Evolutionary conservation across 2,113 vertebrate genomes (phyloP), one percentile per base, ranked within the genome.

Genomic region (Anseranas semipalmata): DNA sequence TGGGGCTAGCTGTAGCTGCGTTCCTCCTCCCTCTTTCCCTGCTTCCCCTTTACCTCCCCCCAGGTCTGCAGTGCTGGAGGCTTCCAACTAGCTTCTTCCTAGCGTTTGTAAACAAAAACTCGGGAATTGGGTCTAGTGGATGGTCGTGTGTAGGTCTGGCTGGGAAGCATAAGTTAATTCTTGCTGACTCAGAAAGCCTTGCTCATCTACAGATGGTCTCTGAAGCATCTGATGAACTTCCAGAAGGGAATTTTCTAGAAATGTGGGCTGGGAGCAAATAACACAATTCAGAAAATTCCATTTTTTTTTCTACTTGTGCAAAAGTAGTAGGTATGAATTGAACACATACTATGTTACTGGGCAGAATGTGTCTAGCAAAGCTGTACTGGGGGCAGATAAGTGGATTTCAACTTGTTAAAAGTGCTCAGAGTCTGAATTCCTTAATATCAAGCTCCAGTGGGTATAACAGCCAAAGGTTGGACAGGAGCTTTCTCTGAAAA

Each of bases 291-390:
- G 84, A 88, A 71, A 62, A n/a, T 67, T 56, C 15, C 39, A 5
- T 0, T 0, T 0, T 27, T 25, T 77, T 56, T 25, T 46, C 10
- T 62, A 39, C 39, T 33, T 30, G 21, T 74, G 50, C 21, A 37
- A 2, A 56, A 81, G 41, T 30, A 50, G 2, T 41, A 56, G 37
- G 6, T 85, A 0, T 9, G 70, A 41, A 27, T 17, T 73, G 79
- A 53, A 25, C 28, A 43, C 10, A 3, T 20, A 9, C 17, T 15
- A 20, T 43, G 32, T 58, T 16, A 33, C 22, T 52, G 71, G 56
- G 77, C 71, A 35, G 37, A n/a, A 32, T 6, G 15, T 41, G 55
- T 43, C 41, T 48, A 20, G 50, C 78, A 60, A 27, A 79, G 59
- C 4, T 19, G 56, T 52, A 4, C 9, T 17, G 43, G 24, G n/a